Evolutionary conservation across 2,797 vertebrate species (phyloP).

Genomic region (Serranus cabrilla): DNA sequence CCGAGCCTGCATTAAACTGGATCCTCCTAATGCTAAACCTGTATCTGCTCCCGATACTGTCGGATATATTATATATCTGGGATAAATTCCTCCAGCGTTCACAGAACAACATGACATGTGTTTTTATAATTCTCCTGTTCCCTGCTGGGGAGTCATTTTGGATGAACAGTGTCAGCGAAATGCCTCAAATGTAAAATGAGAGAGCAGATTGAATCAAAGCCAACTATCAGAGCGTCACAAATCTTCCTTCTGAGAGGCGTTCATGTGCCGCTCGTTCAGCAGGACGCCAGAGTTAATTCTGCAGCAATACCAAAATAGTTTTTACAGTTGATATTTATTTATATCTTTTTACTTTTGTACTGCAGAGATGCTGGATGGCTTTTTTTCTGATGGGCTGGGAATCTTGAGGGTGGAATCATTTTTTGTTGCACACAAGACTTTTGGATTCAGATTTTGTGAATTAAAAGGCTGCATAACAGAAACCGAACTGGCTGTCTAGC

Average conservation of each 20-base stretch:
- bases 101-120: constrained; percentile 48
- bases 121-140: constrained; percentile 43
- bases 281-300: neutral
- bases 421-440: no score
- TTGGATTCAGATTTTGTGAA: no score
- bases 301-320: neutral
- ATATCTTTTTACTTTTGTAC: neutral
- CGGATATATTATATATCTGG: neutral
- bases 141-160: constrained; percentile 27
- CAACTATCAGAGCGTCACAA: constrained; percentile 2
- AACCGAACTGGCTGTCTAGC: no score
- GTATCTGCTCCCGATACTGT: constrained; percentile 22
- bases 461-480: no score
- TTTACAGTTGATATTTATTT: neutral
- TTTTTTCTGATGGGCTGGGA: neutral
- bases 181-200: constrained; percentile 61
- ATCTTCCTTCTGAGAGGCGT: constrained; percentile 30
- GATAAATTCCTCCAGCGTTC: neutral
- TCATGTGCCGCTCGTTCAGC: neutral
- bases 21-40: constrained; percentile 3
- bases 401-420: neutral
- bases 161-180: constrained; percentile 54
- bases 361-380: neutral
- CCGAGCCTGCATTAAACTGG: neutral
- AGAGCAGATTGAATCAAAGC: constrained; percentile 22